Evolutionary conservation across 2,888 invertebrate genomes (phyloP), one percentile per base, ranked within the genome.

Genomic region (Troides oblongomaculatus): DNA sequence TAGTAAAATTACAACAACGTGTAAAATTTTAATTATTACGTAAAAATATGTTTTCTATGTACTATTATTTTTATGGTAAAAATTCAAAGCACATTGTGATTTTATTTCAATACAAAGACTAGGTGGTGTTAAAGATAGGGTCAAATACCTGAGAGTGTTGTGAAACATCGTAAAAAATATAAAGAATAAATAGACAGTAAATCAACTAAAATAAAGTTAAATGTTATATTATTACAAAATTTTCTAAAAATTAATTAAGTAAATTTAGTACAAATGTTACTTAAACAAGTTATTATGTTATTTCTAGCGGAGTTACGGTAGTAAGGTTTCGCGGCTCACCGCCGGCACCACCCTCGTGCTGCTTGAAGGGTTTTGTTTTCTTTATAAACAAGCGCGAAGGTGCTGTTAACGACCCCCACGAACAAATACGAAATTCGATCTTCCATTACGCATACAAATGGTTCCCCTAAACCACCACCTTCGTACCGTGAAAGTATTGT

Each of bases 341-440:
- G 77, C 75, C 76, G 74, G 73, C 73, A 75, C 72, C 76, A 72
- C 73, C 74, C 76, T 71, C 79, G 75, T 76, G 75, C 77, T 77
- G 79, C 79, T 83, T 80, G 83, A 88, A 89, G 88, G 90, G 89
- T 88, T 90, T 87, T 91, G 89, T 91, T 92, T 92, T 91, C 90
- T 90, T 91, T 90, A 89, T 87, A 90, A 90, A 90, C 89, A 91
- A 88, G 82, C 85, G 84, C 82, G 87, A 87, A 92, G 91, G 91
- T 90, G 90, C 87, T 85, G 90, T 84, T 92, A 92, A 91, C 90
- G 89, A 92, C 89, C 89, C 90, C 90, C 83, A 84, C 84, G 88
- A 90, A 91, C 90, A 92, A 92, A 92, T 90, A 92, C 90, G 90
- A 92, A 92, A 92, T 91, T 92, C 89, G 90, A 92, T 92, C 90